Conservation (phyloP, 2,888 invertebrate species). For the Pammene fasciana region DNA sequence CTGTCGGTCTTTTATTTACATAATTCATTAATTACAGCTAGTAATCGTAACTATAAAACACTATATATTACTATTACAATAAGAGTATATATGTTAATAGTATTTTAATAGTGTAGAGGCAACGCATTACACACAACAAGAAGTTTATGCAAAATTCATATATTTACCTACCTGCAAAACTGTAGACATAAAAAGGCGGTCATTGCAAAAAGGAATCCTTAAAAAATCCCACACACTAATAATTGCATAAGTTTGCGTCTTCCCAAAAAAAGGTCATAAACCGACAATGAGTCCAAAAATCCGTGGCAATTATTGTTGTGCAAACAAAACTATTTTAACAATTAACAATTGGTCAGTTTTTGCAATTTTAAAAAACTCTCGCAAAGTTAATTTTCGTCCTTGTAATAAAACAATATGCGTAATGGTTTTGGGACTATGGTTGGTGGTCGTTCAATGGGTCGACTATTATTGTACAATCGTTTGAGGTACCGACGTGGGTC, state of each 20-base stretch:
- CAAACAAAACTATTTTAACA: constrained; percentile 53
- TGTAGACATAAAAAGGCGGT: constrained; percentile 3
- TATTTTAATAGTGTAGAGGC: no score
- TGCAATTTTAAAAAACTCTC: constrained; percentile 67
- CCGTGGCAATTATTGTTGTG: constrained; percentile 58
- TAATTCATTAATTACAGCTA: constrained; percentile 16
- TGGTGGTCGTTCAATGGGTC: constrained; percentile 41
- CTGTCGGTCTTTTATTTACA: constrained; percentile 13
- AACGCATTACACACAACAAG: no score
- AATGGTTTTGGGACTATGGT: constrained; percentile 37
- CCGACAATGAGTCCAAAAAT: constrained; percentile 29
- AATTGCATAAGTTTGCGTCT: constrained; percentile 26
- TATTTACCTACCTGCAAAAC: background rate
- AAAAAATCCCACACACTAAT: constrained; percentile 25
- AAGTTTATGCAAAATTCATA: background rate
- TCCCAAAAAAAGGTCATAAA: constrained; percentile 23
- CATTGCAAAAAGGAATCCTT: constrained; percentile 13
- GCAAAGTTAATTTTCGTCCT: constrained; percentile 47
- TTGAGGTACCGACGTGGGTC: constrained; percentile 32
- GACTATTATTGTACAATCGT: constrained; percentile 35
- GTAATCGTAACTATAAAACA: background rate
- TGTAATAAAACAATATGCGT: constrained; percentile 42
- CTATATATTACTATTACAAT: no score
- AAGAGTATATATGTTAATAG: no score
- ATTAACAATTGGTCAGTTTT: constrained; percentile 63